Evolutionary conservation across 2,797 vertebrate species (phyloP).

Genomic region (Rhabdophis nuchalis): DNA sequence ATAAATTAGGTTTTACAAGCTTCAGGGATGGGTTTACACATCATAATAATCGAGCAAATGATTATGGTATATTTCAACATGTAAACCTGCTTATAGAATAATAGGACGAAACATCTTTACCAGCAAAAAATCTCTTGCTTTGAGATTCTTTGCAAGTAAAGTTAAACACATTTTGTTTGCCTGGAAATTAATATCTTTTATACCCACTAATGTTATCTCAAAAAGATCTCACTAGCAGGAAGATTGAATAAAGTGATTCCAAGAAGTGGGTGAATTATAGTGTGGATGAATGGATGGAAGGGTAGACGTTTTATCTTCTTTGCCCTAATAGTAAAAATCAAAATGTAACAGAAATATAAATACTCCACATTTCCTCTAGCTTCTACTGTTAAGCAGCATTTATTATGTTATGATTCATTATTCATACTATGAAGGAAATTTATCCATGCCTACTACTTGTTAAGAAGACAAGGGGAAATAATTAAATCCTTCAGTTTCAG

Average conservation of each 20-base stretch:
- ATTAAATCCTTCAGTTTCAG: conserved; percentile 23
- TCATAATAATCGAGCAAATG: not conserved
- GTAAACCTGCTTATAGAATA: not conserved
- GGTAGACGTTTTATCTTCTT: conserved; percentile 41
- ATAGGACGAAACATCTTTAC: not conserved
- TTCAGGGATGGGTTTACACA: not conserved
- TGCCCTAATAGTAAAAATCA: conserved; percentile 35
- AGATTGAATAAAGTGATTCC: conserved; percentile 50
- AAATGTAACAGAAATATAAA: conserved; percentile 26
- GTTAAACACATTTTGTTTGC: conserved; percentile 11
- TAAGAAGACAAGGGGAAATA: conserved; percentile 18
- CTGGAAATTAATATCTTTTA: conserved; percentile 24
- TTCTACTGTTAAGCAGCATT: conserved; percentile 4
- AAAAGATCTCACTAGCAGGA: conserved; percentile 43
- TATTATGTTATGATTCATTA: conserved; percentile 10
- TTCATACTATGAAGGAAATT: not conserved
- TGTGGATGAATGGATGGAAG: not conserved
- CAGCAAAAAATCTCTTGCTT: conserved; percentile 16
- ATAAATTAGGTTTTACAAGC: not conserved
- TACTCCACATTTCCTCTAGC: conserved; percentile 2
- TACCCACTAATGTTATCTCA: conserved; percentile 45
- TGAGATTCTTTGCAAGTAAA: conserved; percentile 16
- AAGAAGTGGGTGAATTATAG: conserved; percentile 42
- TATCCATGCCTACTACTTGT: conserved; percentile 16
- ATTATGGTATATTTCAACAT: not conserved